These are phyloP conservation scores for Scolanthus callimorphus DNA, from an alignment of 92 coral and sea anemone genomes.

Conservation along the genomic window DNA sequence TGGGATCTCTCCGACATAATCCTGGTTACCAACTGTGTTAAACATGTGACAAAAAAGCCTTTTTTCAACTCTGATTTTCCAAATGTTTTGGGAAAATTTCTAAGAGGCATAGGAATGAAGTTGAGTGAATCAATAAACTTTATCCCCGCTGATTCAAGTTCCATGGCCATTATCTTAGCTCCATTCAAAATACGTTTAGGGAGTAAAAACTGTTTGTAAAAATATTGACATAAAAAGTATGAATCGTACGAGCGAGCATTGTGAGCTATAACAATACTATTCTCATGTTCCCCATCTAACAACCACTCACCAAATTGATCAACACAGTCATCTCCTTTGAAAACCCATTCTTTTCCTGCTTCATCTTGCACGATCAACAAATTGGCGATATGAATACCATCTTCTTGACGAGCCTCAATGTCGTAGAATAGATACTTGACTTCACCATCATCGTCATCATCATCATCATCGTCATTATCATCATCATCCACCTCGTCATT, in stretches of 20 bases:
- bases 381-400: conserved; percentile 22
- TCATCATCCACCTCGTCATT: not conserved
- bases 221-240: conserved; percentile 4
- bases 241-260: conserved; percentile 1
- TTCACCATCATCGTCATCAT: no score
- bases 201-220: conserved; percentile 9
- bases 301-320: conserved; percentile 37
- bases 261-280: conserved; percentile 10
- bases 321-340: conserved; percentile 8
- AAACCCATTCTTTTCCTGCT: conserved; percentile 14
- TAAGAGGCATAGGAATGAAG: conserved; percentile 24
- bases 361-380: conserved; percentile 21
- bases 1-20: no score
- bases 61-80: conserved; percentile 7
- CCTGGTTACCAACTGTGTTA: no score
- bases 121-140: conserved; percentile 19
- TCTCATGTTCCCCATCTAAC: not conserved
- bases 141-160: not conserved
- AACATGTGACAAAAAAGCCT: conserved; percentile 25
- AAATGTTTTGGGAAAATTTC: conserved; percentile 16
- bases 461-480: no score
- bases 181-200: conserved; percentile 20
- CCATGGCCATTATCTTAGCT: conserved; percentile 18
- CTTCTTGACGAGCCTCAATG: conserved; percentile 29
- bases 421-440: conserved; percentile 16